Percentiles rank a stretch among this genome's conserved stretches.
These are phyloP conservation scores for Drosophila imparisetae DNA, from an alignment of 2,888 invertebrate genomes.

Conservation along the genomic window DNA sequence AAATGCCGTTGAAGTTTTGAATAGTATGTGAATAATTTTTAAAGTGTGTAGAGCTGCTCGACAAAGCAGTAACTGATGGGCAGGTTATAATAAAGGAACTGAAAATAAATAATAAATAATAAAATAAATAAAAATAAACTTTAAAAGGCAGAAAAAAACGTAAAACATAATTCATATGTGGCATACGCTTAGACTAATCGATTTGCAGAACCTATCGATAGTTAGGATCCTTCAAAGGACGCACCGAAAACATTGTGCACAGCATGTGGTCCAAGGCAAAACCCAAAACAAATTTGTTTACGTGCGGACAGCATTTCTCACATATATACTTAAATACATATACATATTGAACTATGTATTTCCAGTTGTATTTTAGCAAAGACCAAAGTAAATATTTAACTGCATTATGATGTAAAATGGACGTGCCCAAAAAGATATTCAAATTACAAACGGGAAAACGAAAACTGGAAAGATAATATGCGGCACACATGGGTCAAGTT, in stretches of 20 bases:
- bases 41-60: slow-evolving; percentile 24
- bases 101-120: slow-evolving; percentile 25
- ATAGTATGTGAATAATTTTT: slow-evolving; percentile 9
- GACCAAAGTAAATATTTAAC: slow-evolving; percentile 55
- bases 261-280: slow-evolving; percentile 63
- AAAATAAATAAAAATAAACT: background rate
- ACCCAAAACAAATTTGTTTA: slow-evolving; percentile 69
- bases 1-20: slow-evolving; percentile 60
- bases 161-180: slow-evolving; percentile 33
- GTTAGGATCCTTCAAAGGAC: slow-evolving; percentile 38
- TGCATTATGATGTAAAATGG: slow-evolving; percentile 48
- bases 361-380: slow-evolving; percentile 54
- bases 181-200: background rate
- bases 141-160: no score
- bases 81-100: slow-evolving; percentile 42
- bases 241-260: slow-evolving; percentile 35
- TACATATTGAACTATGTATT: background rate
- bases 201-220: slow-evolving; percentile 43
- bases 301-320: slow-evolving; percentile 42
- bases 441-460: slow-evolving; percentile 51
- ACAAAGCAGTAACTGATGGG: slow-evolving; percentile 30
- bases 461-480: background rate
- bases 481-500: slow-evolving; percentile 21
- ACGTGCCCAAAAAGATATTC: slow-evolving; percentile 54
- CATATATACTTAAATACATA: slow-evolving; percentile 1